Conservation (phyloP, 2,113 vertebrate genomes). For the Podarcis cretensis region DNA sequence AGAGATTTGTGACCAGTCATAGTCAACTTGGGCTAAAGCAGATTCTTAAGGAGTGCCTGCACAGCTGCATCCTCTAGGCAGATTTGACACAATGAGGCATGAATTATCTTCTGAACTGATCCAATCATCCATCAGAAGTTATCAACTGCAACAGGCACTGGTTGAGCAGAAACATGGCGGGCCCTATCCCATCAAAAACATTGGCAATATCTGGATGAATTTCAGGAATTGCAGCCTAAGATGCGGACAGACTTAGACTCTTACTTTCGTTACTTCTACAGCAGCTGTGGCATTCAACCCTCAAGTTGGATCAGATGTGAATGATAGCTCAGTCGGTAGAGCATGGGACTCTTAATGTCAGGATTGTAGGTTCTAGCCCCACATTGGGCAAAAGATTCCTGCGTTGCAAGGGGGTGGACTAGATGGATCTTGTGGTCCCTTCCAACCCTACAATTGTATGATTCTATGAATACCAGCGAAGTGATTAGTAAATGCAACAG, state of each 20-base stretch:
- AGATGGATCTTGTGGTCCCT: too few species aligned
- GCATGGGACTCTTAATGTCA: too few species aligned
- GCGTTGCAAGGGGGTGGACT: too few species aligned
- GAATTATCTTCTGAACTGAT: not conserved
- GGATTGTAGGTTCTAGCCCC: too few species aligned
- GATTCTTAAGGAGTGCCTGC: not conserved
- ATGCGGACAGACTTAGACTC: not conserved
- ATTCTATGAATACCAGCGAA: not conserved
- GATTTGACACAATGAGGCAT: not conserved
- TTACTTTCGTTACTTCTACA: not conserved
- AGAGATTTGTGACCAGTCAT: not conserved
- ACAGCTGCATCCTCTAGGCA: not conserved
- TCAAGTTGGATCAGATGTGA: not conserved
- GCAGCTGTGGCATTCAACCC: not conserved
- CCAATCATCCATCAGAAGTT: too few species aligned
- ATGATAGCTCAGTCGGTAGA: not conserved
- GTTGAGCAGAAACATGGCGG: not conserved
- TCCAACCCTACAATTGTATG: too few species aligned
- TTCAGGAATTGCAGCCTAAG: not conserved
- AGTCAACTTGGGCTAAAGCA: not conserved
- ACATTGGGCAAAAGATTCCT: too few species aligned
- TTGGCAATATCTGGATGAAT: not conserved
- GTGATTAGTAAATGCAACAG: not conserved
- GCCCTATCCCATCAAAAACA: not conserved
- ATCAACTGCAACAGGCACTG: not conserved